Evolutionary conservation across 2,888 invertebrate species (phyloP).

Genomic region (Tenthredo amoena): DNA sequence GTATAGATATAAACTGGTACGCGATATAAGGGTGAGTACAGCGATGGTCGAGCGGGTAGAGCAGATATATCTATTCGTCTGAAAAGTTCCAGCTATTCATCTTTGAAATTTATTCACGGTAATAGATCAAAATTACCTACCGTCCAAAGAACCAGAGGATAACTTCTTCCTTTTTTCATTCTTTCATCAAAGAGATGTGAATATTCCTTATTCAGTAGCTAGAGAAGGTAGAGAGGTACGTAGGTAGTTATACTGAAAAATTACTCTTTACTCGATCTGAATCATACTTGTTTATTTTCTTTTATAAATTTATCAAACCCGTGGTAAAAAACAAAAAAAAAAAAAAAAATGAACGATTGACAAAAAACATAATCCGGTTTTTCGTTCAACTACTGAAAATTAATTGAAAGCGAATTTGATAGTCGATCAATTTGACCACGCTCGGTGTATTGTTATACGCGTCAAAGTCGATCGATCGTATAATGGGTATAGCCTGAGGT

Average conservation of each 20-base stretch:
- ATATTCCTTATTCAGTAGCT: conserved; percentile 25
- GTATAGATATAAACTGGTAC: neutral
- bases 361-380: neutral
- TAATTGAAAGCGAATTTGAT: conserved; percentile 35
- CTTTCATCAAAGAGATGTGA: conserved; percentile 18
- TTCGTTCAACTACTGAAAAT: conserved; percentile 7
- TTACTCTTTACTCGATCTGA: neutral
- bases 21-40: neutral
- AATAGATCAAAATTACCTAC: conserved; percentile 38
- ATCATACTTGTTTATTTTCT: neutral
- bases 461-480: conserved; percentile 34
- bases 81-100: conserved; percentile 31
- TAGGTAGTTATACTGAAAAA: neutral
- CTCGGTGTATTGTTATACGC: neutral
- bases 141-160: neutral
- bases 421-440: conserved; percentile 28
- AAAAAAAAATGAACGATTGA: neutral
- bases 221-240: neutral
- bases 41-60: neutral
- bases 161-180: neutral
- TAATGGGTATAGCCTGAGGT: neutral
- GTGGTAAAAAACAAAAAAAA: neutral
- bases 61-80: conserved; percentile 36
- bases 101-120: conserved; percentile 43
- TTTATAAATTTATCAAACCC: neutral